Base-by-base conservation (phyloP, 1,140 invertebrate genomes). In the Arctopsyche grandis region DNA sequence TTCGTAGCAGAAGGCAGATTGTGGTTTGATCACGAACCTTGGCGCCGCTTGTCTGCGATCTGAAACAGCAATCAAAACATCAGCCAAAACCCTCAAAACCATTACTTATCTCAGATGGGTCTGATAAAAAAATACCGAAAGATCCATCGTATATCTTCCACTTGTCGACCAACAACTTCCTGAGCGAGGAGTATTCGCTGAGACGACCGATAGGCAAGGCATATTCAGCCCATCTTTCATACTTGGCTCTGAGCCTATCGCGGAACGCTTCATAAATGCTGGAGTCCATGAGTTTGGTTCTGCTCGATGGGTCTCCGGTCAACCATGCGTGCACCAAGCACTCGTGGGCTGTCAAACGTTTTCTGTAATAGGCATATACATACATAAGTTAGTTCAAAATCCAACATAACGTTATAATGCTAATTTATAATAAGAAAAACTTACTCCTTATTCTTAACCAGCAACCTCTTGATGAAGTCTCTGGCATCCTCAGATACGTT, bases 311-410 rank as follows among this genome's bases (percentile, higher is more conserved):
- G 85, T 96, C 95, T 60, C 96, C 96, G 24, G 92, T 93, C 78
- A 99, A 86, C 98, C 99, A 99, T 26, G 96, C 88, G 90, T 99
- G 99, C 76, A 97, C 88, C 0, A 99, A 87, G 85, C 97, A 98
- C 86, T 99, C 98, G 87, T 99, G 97, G 0, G 98, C 97, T 19
- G 97, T 99, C 95, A 99, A 94, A 85, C 99, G 93, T 86, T 98
- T 98, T 85, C 95, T 97, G 84, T 14, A 89, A 88, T 71, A 46
- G 44, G 12, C 60, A 80, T 71, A 80, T 58, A 70, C 21, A 21
- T 19, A 22, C 22, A 69, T 82, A 16, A 82, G 24, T 79, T 69
- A 29, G 44, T 77, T 44, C 70, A 71, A 69, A 69, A 58, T 43
- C 21, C 19, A 71, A 14, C 16, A 79, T 4, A 38, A 74, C 43